Evolutionary conservation across 2,888 invertebrate species (phyloP), one percentile per base, ranked within the genome.

Genomic region (Hemicrepidius hirtus): DNA sequence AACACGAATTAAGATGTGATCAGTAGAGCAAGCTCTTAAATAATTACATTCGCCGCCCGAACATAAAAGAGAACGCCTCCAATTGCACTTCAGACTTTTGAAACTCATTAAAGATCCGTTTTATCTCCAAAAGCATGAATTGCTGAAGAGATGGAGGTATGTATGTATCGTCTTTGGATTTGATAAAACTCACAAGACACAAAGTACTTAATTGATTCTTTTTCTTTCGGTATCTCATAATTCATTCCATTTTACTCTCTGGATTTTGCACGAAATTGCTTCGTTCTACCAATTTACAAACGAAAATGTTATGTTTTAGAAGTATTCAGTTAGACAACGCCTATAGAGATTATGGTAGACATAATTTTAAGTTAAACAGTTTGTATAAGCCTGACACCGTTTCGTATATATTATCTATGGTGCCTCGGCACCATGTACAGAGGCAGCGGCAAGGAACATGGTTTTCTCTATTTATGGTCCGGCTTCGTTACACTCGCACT

Each of bases 81-180:
- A 55, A 60, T 62, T 71, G 55, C 66, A 71, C 71, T 71, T 67
- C 40, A 67, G 49, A 71, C 71, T 71, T 71, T 37, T 53, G 55
- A 71, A 71, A 71, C 71, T 71, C 71, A 67, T 71, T 71, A 71
- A 71, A 67, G 67, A 63, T 63, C 37, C 63, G 60, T 68, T 71
- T 67, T 71, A 71, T 71, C 71, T 63, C 13, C 28, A 35, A 60
- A 40, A 62, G 67, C 28, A 68, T 35, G 68, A 68, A 40, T 57
- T 24, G 46, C 46, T 10, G n/a, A n/a, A 28, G 20, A 5, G 49
- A 64, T 64, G 28, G 18, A 50, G 37, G 62, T 63, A 46, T 28
- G 44, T 64, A 50, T 64, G 64, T 64, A 50, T 50, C 35, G 32
- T 13, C 41, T n/a, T 46, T 44, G 41, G 44, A 46, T 28, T 46